These are phyloP conservation scores for Dicaeum eximium DNA, from an alignment of 2,113 vertebrate species.

Conservation along the genomic window DNA sequence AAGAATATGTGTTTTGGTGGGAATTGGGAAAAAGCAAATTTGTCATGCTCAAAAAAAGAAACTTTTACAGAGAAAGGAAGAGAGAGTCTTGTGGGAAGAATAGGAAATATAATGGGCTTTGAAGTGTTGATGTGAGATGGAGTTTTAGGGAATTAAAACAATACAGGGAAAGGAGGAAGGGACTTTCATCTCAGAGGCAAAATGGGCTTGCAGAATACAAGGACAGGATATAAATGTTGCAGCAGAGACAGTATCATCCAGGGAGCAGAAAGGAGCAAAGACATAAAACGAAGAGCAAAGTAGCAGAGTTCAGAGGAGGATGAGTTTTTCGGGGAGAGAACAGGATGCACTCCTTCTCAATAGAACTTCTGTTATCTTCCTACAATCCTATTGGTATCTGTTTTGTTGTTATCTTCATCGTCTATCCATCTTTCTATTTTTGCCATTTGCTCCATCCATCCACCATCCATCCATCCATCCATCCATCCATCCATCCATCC, in stretches of 20 bases:
- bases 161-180: not conserved
- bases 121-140: not conserved
- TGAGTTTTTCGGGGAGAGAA: not conserved
- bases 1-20: not conserved
- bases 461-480: not conserved
- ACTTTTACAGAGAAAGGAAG: not conserved
- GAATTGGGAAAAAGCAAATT: not conserved
- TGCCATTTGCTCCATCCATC: not conserved
- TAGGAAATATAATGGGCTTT: not conserved
- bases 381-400: not conserved
- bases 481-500: not conserved
- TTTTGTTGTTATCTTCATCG: not conserved
- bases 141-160: not conserved
- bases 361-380: not conserved
- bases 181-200: not conserved
- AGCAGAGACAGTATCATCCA: not conserved
- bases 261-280: not conserved
- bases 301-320: not conserved
- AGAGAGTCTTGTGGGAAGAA: not conserved
- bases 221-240: not conserved
- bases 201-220: not conserved
- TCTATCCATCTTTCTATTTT: not conserved
- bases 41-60: not conserved
- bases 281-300: not conserved
- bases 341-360: not conserved